Conservation (phyloP, 2,113 vertebrate genomes). For the Geococcyx californianus region DNA sequence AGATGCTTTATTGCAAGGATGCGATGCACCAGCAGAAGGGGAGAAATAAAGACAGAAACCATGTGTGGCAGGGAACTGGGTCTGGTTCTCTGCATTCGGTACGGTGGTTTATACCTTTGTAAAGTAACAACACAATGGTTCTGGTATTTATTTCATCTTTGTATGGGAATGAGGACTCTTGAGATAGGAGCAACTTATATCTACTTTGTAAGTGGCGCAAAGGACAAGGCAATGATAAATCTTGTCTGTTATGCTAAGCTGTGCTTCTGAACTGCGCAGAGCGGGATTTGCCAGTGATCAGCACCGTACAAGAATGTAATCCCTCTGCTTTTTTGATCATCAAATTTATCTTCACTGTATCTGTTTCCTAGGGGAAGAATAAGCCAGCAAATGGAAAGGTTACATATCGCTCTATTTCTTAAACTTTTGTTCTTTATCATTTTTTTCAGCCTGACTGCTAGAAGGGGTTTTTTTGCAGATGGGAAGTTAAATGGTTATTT, state of each 20-base stretch:
- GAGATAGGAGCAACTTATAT: not conserved
- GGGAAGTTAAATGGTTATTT: not conserved
- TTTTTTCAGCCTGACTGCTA: not conserved
- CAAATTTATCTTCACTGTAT: constrained; percentile 34
- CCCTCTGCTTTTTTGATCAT: constrained; percentile 43
- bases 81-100: not conserved
- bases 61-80: not conserved
- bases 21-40: not conserved
- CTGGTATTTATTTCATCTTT: not conserved
- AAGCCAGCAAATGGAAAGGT: constrained; percentile 50
- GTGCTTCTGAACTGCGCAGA: constrained; percentile 31
- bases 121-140: not conserved
- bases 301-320: constrained; percentile 25
- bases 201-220: not conserved
- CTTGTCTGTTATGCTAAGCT: constrained; percentile 41
- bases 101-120: not conserved
- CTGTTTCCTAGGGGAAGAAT: constrained; percentile 39
- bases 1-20: not conserved
- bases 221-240: constrained; percentile 60
- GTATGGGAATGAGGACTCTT: not conserved
- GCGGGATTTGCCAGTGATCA: constrained; percentile 49
- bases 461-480: not conserved
- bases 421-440: constrained; percentile 4
- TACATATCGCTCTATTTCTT: constrained; percentile 1
- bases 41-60: not conserved